These are phyloP conservation scores for Boulengeromyrus knoepffleri DNA, from an alignment of 2,113 vertebrate species.

Conservation along the genomic window DNA sequence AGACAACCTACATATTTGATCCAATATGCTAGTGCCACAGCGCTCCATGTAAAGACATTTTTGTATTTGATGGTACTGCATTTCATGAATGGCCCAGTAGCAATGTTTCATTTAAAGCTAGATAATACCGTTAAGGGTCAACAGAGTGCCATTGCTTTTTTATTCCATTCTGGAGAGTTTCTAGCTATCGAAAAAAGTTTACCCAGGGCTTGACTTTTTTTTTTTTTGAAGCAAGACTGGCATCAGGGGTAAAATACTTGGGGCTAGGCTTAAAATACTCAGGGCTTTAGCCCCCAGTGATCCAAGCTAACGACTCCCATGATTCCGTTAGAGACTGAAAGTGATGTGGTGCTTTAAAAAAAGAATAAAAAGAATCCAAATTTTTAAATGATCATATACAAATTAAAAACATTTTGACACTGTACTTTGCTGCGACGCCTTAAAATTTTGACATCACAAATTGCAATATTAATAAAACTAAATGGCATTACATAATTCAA, in stretches of 20 bases:
- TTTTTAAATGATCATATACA: background rate
- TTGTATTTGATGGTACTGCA: background rate
- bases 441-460: background rate
- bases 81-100: background rate
- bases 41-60: background rate
- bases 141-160: background rate
- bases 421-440: background rate
- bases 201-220: too few species aligned
- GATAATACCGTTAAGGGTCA: background rate
- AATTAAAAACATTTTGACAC: background rate
- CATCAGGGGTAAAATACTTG: too few species aligned
- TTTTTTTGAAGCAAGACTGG: too few species aligned
- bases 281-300: too few species aligned
- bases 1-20: background rate
- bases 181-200: too few species aligned
- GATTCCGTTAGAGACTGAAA: background rate
- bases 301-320: too few species aligned
- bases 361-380: background rate
- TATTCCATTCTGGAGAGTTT: background rate
- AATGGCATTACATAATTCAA: background rate
- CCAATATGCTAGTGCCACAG: background rate
- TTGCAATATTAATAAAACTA: background rate
- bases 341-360: background rate
- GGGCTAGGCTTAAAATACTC: too few species aligned
- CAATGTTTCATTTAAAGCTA: background rate